Conservation (phyloP, 2,113 vertebrate species). For the Ciconia stormi region DNA sequence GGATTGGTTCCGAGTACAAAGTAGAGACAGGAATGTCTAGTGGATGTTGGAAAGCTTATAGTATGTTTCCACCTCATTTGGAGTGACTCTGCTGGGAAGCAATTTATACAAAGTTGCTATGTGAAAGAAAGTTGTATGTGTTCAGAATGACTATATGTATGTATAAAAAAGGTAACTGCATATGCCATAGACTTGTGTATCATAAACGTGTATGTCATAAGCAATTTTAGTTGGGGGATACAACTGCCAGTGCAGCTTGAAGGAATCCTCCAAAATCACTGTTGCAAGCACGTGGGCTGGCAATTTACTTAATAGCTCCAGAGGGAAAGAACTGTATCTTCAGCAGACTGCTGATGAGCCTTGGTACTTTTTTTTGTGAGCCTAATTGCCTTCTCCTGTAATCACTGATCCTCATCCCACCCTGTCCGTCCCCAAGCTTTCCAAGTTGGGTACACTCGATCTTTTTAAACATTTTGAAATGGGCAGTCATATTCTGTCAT, state of each 20-base stretch:
- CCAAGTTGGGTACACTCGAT: background rate
- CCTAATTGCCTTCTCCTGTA: background rate
- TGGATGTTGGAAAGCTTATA: background rate
- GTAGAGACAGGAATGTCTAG: background rate
- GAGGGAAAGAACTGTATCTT: background rate
- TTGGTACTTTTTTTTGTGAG: background rate
- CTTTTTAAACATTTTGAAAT: constrained; percentile 85
- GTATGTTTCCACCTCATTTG: background rate
- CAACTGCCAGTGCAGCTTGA: background rate
- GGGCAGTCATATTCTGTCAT: constrained; percentile 95
- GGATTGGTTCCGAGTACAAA: background rate
- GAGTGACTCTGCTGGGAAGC: background rate
- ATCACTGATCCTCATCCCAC: background rate
- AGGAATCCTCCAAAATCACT: background rate
- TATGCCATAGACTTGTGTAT: background rate
- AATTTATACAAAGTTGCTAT: background rate
- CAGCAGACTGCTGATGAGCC: background rate
- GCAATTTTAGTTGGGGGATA: background rate
- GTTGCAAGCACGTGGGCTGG: background rate
- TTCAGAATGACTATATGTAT: background rate
- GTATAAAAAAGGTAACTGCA: constrained; percentile 5
- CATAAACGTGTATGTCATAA: background rate
- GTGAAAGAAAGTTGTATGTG: background rate
- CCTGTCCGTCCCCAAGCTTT: background rate
- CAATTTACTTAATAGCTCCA: background rate